Base-by-base conservation (phyloP, 2,113 vertebrate species). In the Gallinago media region DNA sequence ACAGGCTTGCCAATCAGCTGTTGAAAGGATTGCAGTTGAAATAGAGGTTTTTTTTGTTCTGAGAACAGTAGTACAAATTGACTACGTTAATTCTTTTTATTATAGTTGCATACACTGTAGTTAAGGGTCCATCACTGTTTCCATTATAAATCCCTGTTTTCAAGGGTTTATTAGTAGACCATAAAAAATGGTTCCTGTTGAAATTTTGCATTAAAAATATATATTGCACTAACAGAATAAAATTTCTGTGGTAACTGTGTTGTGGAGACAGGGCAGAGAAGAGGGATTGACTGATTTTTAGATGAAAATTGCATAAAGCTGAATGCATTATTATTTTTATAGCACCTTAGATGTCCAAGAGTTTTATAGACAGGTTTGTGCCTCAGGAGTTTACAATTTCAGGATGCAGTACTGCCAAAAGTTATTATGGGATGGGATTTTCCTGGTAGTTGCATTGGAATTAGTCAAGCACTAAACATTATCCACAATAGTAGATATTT, bases 61-160 rank as follows among this genome's bases (percentile, higher is more conserved):
- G 92, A 97, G 98, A 98, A 98, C 98, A 98, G 97, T 97, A 96
- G 98, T 98, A 98, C 98, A 98, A 98, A 98, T 98, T 98, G 98
- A 98, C 98, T 98, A 98, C 98, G 98, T 98, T 98, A 98, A 98
- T 98, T 98, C 97, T 98, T 98, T 98, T 98, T 98, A 98, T 98
- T 98, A 98, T 92, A 96, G 97, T 96, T 77, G 85, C 61, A 82
- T 97, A 97, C 97, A 93, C 98, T 98, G 96, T 98, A 93, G 98
- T 98, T 98, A 98, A 97, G 91, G 93, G 85, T 97, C 95, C 74
- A 38, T 95, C 95, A 97, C 88, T 97, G 97, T 97, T 98, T 97
- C 97, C 96, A 97, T 98, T 98, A 98, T 98, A 98, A 97, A 94
- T 89, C 94, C 93, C 86, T 96, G 70, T 98, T 98, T 98, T 94